Conservation (phyloP, 2,888 invertebrate species). For the Drosophila gaucha region DNA sequence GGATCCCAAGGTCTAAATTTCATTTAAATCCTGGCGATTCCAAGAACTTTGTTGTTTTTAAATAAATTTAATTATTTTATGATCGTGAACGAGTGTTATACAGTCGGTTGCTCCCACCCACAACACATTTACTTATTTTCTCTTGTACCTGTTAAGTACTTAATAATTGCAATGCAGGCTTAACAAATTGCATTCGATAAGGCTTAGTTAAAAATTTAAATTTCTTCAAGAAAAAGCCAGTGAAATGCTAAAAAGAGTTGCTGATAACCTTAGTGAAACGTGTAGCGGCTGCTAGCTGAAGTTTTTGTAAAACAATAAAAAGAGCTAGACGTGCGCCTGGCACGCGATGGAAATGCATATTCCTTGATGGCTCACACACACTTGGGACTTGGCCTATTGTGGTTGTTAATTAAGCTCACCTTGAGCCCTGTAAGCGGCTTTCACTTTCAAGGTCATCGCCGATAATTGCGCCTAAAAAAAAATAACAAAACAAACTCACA, state of each 20-base stretch:
- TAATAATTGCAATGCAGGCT: background rate
- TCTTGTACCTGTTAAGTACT: background rate
- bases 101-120: too few relatives aligned
- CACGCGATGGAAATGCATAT: conserved; percentile 63
- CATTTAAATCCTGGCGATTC: too few relatives aligned
- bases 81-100: background rate
- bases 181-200: conserved; percentile 33
- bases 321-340: conserved; percentile 38
- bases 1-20: too few relatives aligned
- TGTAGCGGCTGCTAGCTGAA: conserved; percentile 21
- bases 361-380: conserved; percentile 9
- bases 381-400: conserved; percentile 33
- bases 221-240: conserved; percentile 5
- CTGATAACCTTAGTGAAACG: conserved; percentile 5
- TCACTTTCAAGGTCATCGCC: conserved; percentile 66
- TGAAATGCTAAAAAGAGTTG: conserved; percentile 1
- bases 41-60: too few relatives aligned
- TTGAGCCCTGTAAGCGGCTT: conserved; percentile 53
- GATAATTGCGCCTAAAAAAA: conserved; percentile 61
- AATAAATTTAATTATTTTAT: too few relatives aligned
- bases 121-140: background rate
- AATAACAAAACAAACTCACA: conserved; percentile 1
- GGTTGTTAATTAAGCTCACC: conserved; percentile 75
- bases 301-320: conserved; percentile 9
- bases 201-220: conserved; percentile 9